Evolutionary conservation across 2,797 vertebrate species (phyloP), one percentile per base, ranked within the genome.

Genomic region (Ficedula albicollis): DNA sequence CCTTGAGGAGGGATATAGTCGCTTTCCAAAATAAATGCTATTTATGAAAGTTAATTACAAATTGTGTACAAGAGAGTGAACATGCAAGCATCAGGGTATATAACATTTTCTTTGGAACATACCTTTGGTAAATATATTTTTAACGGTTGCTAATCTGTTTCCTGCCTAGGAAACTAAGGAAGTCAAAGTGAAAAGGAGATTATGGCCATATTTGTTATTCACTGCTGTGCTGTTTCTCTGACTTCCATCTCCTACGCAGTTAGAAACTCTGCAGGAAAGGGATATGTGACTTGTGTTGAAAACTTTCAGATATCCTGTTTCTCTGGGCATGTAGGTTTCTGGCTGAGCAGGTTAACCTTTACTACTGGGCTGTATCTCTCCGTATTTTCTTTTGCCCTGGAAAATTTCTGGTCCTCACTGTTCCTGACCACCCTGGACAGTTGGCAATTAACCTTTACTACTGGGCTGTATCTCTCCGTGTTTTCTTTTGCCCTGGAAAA

Each of bases 261-360:
- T 90, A 69, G 32, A 51, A 75, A 32, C 90, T 77, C 81, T 82
- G 73, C 76, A 91, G 86, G 96, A 90, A 92, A 78, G 88, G 80
- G 59, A 46, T 73, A 34, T n/a, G 59, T 9, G 4, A 49, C 93
- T 94, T 84, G 30, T 11, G 27, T 56, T 82, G 63, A 81, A 93
- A 92, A 87, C 87, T 88, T 87, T n/a, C 27, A 81, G 58, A 29
- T 83, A 89, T 86, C 69, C 73, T 79, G 36, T 90, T 90, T 81
- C 87, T 89, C 54, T 77, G 44, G 77, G 39, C 66, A 26, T 44
- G 62, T 39, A 55, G 34, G 5, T 66, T 85, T 94, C 81, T 94
- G 59, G 12, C 72, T 66, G 69, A 58, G 84, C 76, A 41, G 18
- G 39, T 76, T 77, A 5, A 48, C 58, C 70, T 69, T 52, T 36